Conservation (phyloP, 2,113 vertebrate genomes). For the Pyrgilauda ruficollis region DNA sequence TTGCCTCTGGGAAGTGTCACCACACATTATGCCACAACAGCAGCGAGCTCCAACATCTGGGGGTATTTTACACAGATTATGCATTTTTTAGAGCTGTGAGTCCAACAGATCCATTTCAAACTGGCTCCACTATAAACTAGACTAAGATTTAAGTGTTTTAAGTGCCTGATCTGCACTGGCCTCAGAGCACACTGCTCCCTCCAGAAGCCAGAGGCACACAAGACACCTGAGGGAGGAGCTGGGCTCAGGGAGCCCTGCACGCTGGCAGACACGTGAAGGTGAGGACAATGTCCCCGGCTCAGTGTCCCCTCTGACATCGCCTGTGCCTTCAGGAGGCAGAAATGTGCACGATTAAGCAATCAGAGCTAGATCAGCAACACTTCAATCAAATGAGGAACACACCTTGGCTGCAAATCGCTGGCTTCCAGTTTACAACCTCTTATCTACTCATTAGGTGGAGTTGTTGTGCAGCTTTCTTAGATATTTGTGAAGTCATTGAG, state of each 20-base stretch:
- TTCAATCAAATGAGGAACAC: conserved; percentile 40
- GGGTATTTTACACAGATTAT: fast-evolving
- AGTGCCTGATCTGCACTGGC: not conserved
- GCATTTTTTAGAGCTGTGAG: not conserved
- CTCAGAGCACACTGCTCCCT: not conserved
- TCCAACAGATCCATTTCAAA: conserved; percentile 48
- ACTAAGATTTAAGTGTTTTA: not conserved
- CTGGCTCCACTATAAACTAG: not conserved
- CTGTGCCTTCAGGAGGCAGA: not conserved
- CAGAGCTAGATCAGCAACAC: conserved; percentile 17
- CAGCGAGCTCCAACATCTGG: fast-evolving
- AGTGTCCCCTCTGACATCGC: not conserved
- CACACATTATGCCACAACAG: not conserved
- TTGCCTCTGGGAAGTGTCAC: not conserved
- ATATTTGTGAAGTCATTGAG: not conserved
- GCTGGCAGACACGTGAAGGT: not conserved
- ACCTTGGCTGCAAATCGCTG: conserved; percentile 23
- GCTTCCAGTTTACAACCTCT: conserved; percentile 7
- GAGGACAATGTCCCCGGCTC: not conserved
- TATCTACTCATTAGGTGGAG: not conserved
- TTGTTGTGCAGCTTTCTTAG: not conserved
- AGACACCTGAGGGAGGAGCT: not conserved
- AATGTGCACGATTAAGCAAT: conserved; percentile 32
- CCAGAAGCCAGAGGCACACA: conserved; percentile 13
- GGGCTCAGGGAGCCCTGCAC: not conserved